Evolutionary conservation across 2,888 invertebrate genomes (phyloP), one percentile per base, ranked within the genome.

Genomic region (Sisyra terminalis): DNA sequence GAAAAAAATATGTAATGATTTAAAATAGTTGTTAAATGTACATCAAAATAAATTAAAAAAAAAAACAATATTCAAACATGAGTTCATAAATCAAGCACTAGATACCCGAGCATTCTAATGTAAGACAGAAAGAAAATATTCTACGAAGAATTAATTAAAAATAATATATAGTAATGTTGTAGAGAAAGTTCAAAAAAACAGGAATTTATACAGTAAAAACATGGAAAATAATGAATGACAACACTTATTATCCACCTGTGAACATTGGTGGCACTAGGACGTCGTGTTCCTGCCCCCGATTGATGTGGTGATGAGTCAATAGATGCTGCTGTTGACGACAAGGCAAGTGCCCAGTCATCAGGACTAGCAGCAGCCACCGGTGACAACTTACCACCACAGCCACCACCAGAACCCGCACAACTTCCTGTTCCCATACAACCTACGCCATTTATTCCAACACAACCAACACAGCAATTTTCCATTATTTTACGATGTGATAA

Each of bases 211-310:
- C 15, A 17, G 37, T 14, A 17, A n/a, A 11, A 14, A 37, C 13
- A 37, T 8, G n/a, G 9, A 16, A 44, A 29, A 36, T 32, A 42
- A 34, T 24, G 24, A 24, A 7, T 24, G 24, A 24, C 24, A 24
- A 24, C 24, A 24, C 24, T 24, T 24, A 24, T 24, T 24, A 24
- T 38, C 41, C 24, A 54, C 56, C 57, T 54, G 54, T 57, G 55
- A 58, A 69, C 69, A 67, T 67, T 69, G 69, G 67, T 66, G 58
- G 67, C 61, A 64, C 69, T 69, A 62, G 68, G 66, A 55, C 68
- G 65, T 51, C 66, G 53, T 51, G 53, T 50, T 45, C 52, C 50
- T 49, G 57, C 55, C 7, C 24, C 24, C 55, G 50, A 55, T 42
- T 45, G 39, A 10, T 45, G 42, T 24, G 42, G 46, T 29, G 14